Conservation (phyloP, 2,888 invertebrate species). For the Trichogramma dendrolimi region DNA sequence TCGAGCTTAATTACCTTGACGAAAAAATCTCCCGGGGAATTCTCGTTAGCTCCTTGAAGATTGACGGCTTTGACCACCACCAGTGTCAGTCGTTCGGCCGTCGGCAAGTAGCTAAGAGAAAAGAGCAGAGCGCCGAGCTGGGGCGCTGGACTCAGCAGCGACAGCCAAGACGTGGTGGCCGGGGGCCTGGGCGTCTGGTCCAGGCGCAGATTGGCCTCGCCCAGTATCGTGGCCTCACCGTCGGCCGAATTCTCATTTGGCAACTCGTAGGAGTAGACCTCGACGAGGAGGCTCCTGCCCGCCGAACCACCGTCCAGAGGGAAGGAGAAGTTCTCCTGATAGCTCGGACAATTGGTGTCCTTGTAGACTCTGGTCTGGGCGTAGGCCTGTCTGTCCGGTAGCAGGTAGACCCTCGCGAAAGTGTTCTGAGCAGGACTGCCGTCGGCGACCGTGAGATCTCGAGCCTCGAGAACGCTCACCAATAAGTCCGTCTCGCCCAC, state of each 20-base stretch:
- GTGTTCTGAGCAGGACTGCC: constrained; percentile 65
- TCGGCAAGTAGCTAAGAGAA: constrained; percentile 76
- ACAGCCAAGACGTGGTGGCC: constrained; percentile 70
- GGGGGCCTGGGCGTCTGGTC: constrained; percentile 57
- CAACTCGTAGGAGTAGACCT: constrained; percentile 46
- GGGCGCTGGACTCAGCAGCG: constrained; percentile 65
- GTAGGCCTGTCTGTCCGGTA: constrained; percentile 66
- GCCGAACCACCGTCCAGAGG: constrained; percentile 47
- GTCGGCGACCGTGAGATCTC: constrained; percentile 64
- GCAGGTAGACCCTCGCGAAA: constrained; percentile 69
- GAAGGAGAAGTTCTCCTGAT: constrained; percentile 72
- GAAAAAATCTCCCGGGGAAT: constrained; percentile 65
- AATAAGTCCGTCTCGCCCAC: constrained; percentile 59
- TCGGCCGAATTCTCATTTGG: constrained; percentile 26
- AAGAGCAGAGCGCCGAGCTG: constrained; percentile 78
- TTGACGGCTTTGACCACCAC: constrained; percentile 75
- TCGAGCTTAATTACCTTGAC: constrained; percentile 60
- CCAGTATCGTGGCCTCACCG: constrained; percentile 40
- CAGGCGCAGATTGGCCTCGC: constrained; percentile 44
- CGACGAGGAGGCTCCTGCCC: constrained; percentile 43
- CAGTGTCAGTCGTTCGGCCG: constrained; percentile 74
- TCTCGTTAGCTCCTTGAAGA: constrained; percentile 58
- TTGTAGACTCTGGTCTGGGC: constrained; percentile 69
- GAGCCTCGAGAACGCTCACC: constrained; percentile 73
- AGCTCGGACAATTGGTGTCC: constrained; percentile 67